Evolutionary conservation across 2,113 vertebrate species (phyloP).

Genomic region (Crotalus helleri): DNA sequence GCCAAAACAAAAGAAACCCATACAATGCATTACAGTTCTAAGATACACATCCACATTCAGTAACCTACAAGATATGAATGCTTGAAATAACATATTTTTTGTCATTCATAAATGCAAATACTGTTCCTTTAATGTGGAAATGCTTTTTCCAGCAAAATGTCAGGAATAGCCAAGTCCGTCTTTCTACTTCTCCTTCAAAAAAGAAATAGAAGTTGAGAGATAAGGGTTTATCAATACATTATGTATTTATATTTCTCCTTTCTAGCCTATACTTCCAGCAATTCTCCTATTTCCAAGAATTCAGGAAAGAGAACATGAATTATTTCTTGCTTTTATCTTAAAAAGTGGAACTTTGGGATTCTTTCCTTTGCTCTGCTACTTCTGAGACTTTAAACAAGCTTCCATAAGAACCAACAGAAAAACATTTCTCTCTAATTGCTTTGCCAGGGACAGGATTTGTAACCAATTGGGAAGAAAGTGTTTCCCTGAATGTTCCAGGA

Average conservation of each 20-base stretch:
- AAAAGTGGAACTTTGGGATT: neutral
- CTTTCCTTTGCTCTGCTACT: neutral
- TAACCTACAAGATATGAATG: neutral
- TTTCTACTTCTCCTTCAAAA: neutral
- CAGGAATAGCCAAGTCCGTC: neutral
- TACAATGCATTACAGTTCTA: neutral
- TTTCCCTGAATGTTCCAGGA: neutral
- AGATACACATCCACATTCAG: neutral
- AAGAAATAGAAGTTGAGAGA: neutral
- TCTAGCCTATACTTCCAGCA: neutral
- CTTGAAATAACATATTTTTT: neutral
- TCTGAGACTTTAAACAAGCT: neutral
- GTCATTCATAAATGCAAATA: neutral
- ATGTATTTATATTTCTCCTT: no score
- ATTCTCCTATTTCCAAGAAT: neutral
- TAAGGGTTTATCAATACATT: neutral
- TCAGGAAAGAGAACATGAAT: neutral
- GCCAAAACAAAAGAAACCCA: constrained; percentile 39
- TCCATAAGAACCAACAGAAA: neutral
- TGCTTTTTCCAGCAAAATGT: neutral
- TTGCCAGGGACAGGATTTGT: neutral
- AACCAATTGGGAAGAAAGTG: neutral
- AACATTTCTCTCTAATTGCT: neutral
- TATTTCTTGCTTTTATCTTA: neutral
- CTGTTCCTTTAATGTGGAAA: neutral